Evolutionary conservation across 2,113 vertebrate genomes (phyloP).

Genomic region (Lates calcarifer): DNA sequence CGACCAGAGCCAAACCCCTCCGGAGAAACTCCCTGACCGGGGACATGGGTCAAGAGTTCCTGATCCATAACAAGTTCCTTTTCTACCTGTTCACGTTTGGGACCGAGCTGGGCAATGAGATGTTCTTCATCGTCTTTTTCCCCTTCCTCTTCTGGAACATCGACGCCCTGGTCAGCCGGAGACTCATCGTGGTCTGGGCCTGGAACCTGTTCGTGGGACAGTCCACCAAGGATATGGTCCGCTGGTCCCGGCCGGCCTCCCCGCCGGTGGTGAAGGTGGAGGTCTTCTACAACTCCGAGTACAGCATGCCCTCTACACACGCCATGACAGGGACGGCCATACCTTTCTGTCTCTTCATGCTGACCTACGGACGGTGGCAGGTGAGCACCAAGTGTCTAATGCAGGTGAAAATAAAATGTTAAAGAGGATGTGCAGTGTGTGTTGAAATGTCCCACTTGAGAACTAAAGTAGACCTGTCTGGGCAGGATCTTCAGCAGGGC

Average conservation of each 20-base stretch:
- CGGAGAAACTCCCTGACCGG: slow-evolving; percentile 95
- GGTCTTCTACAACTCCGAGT: slow-evolving; percentile 98
- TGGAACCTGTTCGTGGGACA: slow-evolving; percentile 97
- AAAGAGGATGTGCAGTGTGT: not conserved
- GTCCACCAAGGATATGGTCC: slow-evolving; percentile 96
- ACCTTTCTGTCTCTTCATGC: slow-evolving; percentile 91
- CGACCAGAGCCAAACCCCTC: slow-evolving; percentile 78
- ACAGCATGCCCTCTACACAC: slow-evolving; percentile 99
- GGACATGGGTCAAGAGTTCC: slow-evolving; percentile 90
- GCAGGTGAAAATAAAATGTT: not conserved
- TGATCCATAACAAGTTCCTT: slow-evolving; percentile 90
- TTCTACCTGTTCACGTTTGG: slow-evolving; percentile 95
- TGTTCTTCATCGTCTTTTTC: slow-evolving; percentile 97
- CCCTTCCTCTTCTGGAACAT: slow-evolving; percentile 97
- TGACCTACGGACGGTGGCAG: slow-evolving; percentile 96
- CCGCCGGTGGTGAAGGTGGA: slow-evolving; percentile 98
- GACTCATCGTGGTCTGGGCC: slow-evolving; percentile 95
- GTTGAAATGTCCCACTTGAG: not conserved
- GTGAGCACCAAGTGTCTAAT: slow-evolving; percentile 78
- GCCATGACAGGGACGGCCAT: slow-evolving; percentile 98
- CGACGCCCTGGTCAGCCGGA: slow-evolving; percentile 92
- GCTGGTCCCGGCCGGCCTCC: slow-evolving; percentile 95
- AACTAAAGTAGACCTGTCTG: not conserved
- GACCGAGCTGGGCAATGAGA: slow-evolving; percentile 97
- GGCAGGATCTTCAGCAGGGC: not conserved